Percentiles rank a stretch among this genome's conserved stretches.
phyloP scores from a whole-genome alignment of 2,888 invertebrate genomes.

The Ferdinandea cuprea region DNA sequence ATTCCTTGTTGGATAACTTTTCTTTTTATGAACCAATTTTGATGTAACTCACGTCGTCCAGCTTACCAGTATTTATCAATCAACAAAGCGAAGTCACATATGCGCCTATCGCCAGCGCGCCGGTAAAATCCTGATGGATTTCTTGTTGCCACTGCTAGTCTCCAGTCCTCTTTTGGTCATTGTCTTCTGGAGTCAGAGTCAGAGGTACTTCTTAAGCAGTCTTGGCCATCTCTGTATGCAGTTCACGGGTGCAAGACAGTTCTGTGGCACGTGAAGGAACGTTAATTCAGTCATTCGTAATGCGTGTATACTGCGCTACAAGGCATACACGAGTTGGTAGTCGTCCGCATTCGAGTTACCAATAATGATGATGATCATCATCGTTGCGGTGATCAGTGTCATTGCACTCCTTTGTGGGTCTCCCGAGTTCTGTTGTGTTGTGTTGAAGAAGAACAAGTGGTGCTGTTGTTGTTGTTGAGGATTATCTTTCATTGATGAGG shows the following conservation, averaged over 20 bases:
- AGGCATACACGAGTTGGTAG: constrained; percentile 70
- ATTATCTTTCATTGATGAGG: no score
- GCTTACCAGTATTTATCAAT: constrained; percentile 70
- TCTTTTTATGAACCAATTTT: no score
- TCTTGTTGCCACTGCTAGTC: constrained; percentile 51
- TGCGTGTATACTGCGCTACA: constrained; percentile 71
- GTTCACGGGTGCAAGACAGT: constrained; percentile 75
- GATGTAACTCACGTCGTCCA: constrained; percentile 67
- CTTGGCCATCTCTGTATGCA: constrained; percentile 73
- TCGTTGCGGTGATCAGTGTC: constrained; percentile 71
- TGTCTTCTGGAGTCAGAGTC: constrained; percentile 66
- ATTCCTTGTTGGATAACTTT: no score
- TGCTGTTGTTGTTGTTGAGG: no score
- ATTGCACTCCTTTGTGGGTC: constrained; percentile 75
- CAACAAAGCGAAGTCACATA: constrained; percentile 61
- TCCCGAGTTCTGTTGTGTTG: constrained; percentile 58
- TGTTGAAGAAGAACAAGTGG: constrained; percentile 23
- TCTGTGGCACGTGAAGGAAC: constrained; percentile 75
- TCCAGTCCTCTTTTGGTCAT: constrained; percentile 72
- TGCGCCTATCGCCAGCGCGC: constrained; percentile 56
- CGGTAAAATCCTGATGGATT: constrained; percentile 70
- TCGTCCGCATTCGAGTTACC: constrained; percentile 74
- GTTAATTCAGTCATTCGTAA: constrained; percentile 74
- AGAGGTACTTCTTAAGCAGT: constrained; percentile 64
- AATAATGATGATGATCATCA: constrained; percentile 73